Conservation (phyloP, 2,888 invertebrate species). For the Stegophylla sp. region DNA sequence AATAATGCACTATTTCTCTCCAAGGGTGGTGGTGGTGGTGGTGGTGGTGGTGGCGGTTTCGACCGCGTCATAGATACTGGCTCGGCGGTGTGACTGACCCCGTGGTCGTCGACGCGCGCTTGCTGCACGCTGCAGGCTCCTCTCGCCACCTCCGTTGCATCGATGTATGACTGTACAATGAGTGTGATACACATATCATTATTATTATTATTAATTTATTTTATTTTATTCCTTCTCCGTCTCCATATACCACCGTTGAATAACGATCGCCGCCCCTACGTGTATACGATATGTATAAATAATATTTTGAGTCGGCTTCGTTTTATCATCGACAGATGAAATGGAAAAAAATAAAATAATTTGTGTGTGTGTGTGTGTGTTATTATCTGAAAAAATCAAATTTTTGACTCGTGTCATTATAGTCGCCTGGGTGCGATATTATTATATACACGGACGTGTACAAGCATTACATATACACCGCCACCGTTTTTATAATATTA, state of each 20-base stretch:
- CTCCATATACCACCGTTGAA: background rate
- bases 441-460: no score
- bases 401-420: no score
- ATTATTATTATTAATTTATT: conserved; percentile 13
- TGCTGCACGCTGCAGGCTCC: background rate
- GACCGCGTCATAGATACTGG: conserved; percentile 31
- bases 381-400: no score
- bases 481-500: no score
- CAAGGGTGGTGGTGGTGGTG: background rate
- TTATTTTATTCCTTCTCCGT: background rate
- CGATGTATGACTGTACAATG: background rate
- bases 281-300: background rate
- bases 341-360: no score
- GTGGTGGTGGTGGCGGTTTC: background rate
- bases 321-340: no score
- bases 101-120: background rate
- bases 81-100: conserved; percentile 49
- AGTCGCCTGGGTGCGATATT: no score
- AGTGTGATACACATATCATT: background rate
- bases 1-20: conserved; percentile 33
- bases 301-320: no score
- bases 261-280: background rate
- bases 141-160: background rate
- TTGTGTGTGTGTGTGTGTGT: no score
- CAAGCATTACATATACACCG: no score